Evolutionary conservation across 92 coral and sea anemone genomes (phyloP), one percentile per base, ranked within the genome.

Genomic region (Phenganax marumi): DNA sequence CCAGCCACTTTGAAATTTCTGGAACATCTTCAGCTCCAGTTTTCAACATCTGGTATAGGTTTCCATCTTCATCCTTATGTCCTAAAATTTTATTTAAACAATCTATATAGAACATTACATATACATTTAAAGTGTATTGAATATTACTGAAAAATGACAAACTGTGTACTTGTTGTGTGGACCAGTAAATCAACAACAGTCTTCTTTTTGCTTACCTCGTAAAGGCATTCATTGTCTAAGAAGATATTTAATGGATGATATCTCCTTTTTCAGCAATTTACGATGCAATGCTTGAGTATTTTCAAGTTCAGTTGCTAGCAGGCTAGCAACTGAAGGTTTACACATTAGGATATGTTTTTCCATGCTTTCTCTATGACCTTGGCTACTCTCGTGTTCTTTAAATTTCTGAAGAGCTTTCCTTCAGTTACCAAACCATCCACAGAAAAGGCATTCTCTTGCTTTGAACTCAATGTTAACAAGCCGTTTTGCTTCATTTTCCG

Each of bases 141-240:
- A 47, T 56, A 22, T 75, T 8, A 56, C 52, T 72, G 25, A 72
- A 49, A 12, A 0, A 6, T 46, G 56, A 8, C 60, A 72, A 13
- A 19, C 5, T 33, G 43, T 50, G 22, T 72, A 49, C 17, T 50
- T 72, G 39, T 72, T 72, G 23, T 6, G 65, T 52, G 63, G 79
- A 74, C 79, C 13, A 53, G n/a, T n/a, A 77, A 77, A 57, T 2
- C 19, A 33, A 33, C 2, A 33, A 33, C 43, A 33, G 39, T 54
- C 18, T 55, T 57, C 70, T 57, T 77, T 52, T 60, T 53, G 56
- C 81, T 57, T 56, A 77, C 81, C 68, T 77, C 52, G 81, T 56
- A 77, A 56, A 3, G 81, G 52, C 81, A 77, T 77, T 56, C 81
- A 70, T 77, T 77, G 81, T 57, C 81, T 56, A 12, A 77, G 81